phyloP scores from a whole-genome alignment of 2,888 invertebrate genomes.

The Ctenicera cuprea region DNA sequence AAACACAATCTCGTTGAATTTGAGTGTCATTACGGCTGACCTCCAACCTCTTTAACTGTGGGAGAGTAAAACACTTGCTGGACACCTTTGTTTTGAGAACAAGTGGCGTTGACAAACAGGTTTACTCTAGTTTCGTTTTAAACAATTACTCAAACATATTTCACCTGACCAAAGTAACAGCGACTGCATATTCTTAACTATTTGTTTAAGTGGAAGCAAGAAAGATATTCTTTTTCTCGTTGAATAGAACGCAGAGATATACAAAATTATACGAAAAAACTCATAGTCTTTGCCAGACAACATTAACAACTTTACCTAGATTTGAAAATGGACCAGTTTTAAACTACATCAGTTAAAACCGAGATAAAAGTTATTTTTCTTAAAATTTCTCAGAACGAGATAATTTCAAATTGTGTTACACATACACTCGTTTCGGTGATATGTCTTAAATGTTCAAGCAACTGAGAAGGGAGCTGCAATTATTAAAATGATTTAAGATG shows the following conservation, averaged over 20 bases:
- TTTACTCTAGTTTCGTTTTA: slow-evolving; percentile 52
- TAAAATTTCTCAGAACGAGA: not conserved
- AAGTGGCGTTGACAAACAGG: slow-evolving; percentile 59
- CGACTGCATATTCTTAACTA: not conserved
- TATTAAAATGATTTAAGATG: slow-evolving; percentile 30
- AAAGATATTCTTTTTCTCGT: not conserved
- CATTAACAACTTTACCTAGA: slow-evolving; percentile 3
- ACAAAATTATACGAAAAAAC: not conserved
- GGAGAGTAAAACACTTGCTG: slow-evolving; percentile 60
- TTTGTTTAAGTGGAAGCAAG: not conserved
- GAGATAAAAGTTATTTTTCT: slow-evolving; percentile 7
- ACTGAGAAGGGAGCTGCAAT: slow-evolving; percentile 2
- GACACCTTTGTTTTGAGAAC: slow-evolving; percentile 56
- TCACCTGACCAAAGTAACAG: slow-evolving; percentile 1
- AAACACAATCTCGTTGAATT: slow-evolving; percentile 61
- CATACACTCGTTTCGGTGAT: no score
- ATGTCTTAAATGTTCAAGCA: not conserved
- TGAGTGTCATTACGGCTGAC: slow-evolving; percentile 61
- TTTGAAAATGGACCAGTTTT: slow-evolving; percentile 43
- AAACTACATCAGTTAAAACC: slow-evolving; percentile 21
- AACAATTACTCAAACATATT: slow-evolving; percentile 33
- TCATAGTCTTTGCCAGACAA: not conserved
- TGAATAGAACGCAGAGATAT: not conserved
- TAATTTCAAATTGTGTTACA: no score
- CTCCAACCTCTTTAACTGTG: slow-evolving; percentile 64